Evolutionary conservation across 2,797 vertebrate genomes (phyloP), one percentile per base, ranked within the genome.

Genomic region (Acanthopagrus latus): DNA sequence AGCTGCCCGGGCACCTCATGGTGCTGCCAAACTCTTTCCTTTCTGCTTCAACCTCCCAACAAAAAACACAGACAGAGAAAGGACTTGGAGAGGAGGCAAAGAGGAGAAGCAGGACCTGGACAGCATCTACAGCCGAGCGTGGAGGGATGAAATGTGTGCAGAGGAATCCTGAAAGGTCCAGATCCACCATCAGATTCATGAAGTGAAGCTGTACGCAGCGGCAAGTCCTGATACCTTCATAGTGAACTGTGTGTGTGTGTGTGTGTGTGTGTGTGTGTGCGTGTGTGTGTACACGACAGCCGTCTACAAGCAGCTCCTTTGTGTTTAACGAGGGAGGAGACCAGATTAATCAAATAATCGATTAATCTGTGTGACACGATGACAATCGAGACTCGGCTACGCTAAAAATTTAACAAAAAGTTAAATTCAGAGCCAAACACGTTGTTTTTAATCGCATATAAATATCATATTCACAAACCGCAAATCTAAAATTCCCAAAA

Each of bases 361-460:
- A 64, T 82, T 76, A 81, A 80, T 69, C 68, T 44, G 44, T 56
- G 29, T 38, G 55, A 59, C 4, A 14, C 29, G 27, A 14, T 55
- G 46, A 48, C 4, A 38, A 41, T 27, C 2, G 1, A 71, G 44
- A 72, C 17, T 50, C 21, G 27, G n/a, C 73, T 80, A 78, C 76
- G 74, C 63, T 27, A 52, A 68, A 83, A 72, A 82, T 86, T 78
- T 77, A 68, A 81, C 70, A 20, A 29, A 20, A 56, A 55, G 72
- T 75, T 44, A 67, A 50, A 80, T 76, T 66, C 59, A 4, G 20
- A 57, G 58, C 14, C 58, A 52, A 41, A n/a, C 38, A 44, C 21
- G 43, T 46, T 2, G 20, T 9, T 60, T 9, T 60, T 8, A 25
- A 48, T 21, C 2, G 25, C 14, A 65, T 44, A 18, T 41, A 20